Evolutionary conservation across 1,140 invertebrate species (phyloP).

Genomic region (Temnothorax curvispinosus): DNA sequence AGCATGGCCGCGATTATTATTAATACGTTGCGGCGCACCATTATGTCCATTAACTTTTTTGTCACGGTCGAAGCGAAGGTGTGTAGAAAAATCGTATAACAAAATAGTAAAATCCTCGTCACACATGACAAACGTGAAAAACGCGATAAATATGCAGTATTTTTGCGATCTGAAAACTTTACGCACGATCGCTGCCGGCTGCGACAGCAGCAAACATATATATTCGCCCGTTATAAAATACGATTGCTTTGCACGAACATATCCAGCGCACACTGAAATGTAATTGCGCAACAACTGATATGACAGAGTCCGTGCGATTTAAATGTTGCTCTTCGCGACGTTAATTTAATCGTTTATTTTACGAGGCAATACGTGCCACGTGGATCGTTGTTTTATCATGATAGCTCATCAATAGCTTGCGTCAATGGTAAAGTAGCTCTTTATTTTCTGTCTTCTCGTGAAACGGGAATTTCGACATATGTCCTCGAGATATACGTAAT

Average conservation of each 20-base stretch:
- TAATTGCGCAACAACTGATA: no score
- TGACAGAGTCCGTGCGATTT: background rate
- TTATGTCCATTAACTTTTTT: conserved; percentile 19
- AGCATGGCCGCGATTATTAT: background rate
- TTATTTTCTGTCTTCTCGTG: background rate
- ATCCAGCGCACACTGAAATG: background rate
- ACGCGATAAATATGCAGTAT: background rate
- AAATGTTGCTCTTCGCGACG: background rate
- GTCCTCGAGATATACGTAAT: no score
- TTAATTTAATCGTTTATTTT: conserved; percentile 7
- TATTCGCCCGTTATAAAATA: background rate
- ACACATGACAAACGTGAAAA: background rate
- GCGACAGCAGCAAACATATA: background rate
- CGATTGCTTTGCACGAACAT: background rate
- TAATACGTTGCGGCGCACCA: background rate
- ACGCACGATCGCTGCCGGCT: background rate
- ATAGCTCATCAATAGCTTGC: conserved; percentile 8
- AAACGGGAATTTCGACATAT: background rate
- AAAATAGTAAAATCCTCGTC: conserved; percentile 18
- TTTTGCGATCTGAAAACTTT: conserved; percentile 18
- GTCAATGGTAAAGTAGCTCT: background rate
- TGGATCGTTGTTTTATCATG: background rate
- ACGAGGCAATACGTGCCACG: background rate
- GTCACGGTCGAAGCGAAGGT: conserved; percentile 8
- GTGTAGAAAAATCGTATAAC: background rate